phyloP scores from a whole-genome alignment of 2,888 invertebrate genomes.

The Cheilosia variabilis region DNA sequence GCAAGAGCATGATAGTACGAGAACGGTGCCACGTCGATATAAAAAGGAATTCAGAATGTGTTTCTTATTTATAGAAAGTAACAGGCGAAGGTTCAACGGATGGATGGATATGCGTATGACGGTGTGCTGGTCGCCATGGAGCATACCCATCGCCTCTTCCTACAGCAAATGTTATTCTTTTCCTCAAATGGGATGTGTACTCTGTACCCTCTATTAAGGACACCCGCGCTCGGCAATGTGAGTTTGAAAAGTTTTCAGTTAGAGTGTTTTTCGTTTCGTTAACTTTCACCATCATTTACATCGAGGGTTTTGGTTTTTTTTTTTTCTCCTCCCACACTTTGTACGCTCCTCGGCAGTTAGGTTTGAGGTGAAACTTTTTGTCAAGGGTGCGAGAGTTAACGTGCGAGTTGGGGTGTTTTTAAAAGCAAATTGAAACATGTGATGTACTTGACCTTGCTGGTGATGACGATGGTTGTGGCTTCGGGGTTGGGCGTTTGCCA shows the following conservation, averaged over 20 bases:
- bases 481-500: not conserved
- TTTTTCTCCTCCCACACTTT: constrained; percentile 4
- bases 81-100: constrained; percentile 18
- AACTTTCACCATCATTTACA: constrained; percentile 74
- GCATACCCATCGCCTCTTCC: constrained; percentile 26
- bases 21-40: constrained; percentile 24
- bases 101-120: constrained; percentile 18
- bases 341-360: constrained; percentile 11
- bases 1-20: constrained; percentile 41
- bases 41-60: constrained; percentile 18
- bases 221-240: constrained; percentile 22
- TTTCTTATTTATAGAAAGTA: constrained; percentile 25
- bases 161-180: constrained; percentile 45
- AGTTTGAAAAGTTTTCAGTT: constrained; percentile 72
- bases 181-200: constrained; percentile 23
- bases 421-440: constrained; percentile 72
- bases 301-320: constrained; percentile 28
- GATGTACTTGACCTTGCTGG: constrained; percentile 72
- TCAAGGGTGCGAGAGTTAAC: constrained; percentile 61
- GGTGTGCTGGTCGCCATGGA: constrained; percentile 12
- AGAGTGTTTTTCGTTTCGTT: constrained; percentile 68
- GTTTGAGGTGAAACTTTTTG: constrained; percentile 53
- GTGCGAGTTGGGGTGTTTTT: constrained; percentile 68
- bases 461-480: constrained; percentile 40
- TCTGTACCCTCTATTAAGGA: constrained; percentile 9